These are phyloP conservation scores for Gallinago undulata DNA, from an alignment of 2,113 vertebrate genomes.

Conservation along the genomic window DNA sequence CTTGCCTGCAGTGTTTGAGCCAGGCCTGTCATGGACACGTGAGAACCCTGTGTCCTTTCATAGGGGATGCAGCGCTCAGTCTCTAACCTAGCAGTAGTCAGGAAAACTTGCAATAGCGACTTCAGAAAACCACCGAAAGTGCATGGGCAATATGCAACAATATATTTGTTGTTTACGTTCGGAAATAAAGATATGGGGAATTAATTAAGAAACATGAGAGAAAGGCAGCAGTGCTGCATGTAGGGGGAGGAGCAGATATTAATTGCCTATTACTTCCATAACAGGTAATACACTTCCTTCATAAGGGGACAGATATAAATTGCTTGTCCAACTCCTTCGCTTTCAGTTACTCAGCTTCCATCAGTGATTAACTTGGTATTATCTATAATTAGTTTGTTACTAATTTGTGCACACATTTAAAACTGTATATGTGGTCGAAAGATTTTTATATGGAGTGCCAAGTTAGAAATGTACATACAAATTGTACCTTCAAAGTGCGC, in stretches of 20 bases:
- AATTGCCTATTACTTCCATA: background rate
- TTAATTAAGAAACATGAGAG: background rate
- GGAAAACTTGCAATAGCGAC: background rate
- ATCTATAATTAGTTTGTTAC: background rate
- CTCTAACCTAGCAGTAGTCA: background rate
- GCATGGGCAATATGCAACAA: background rate
- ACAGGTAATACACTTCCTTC: background rate
- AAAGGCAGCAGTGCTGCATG: background rate
- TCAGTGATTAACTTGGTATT: background rate
- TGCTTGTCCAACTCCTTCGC: background rate
- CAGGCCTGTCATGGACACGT: background rate
- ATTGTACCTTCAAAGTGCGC: background rate
- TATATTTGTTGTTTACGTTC: background rate
- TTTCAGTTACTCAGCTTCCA: background rate
- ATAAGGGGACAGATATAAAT: background rate
- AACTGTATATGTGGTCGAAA: background rate
- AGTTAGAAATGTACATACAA: background rate
- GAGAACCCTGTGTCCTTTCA: background rate
- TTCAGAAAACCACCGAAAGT: background rate
- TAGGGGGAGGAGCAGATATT: background rate
- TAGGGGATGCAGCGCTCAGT: background rate
- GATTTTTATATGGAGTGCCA: background rate
- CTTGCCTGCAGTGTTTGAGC: background rate
- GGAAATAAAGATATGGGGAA: background rate
- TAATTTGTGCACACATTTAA: background rate